Base-by-base conservation (phyloP, 2,113 vertebrate species). In the Stigmatopora argus region DNA sequence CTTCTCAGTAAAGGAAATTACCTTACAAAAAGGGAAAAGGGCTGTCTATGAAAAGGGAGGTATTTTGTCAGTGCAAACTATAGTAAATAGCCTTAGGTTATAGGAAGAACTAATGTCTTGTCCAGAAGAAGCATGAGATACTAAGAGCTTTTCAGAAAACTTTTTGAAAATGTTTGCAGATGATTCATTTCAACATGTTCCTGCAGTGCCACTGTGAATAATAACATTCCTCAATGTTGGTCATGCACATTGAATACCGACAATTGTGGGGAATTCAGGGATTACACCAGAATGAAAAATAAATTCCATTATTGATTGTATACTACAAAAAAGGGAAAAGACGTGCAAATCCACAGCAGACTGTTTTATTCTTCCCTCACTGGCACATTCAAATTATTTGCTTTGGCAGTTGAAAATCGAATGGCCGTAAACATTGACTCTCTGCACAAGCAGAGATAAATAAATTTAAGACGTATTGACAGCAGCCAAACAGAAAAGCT, bases 391-490 rank as follows among this genome's bases (percentile, higher is more conserved):
- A 89, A 85, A 91, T 89, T 82, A 91, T 90, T 89, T 88, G 87
- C 89, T 88, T 90, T 90, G 84, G 52, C 83, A 85, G 84, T 88
- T 70, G 73, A 87, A 90, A 88, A 91, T 92, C 84, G 88, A 90
- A 90, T 77, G 87, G 89, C 86, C 85, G 88, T 92, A 92, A 93
- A 93, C 92, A 83, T 85, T 89, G 88, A 85, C 91, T 95, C 94
- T 92, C 92, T 93, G 92, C 90, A 92, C 84, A 79, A 87, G 78
- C 89, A 71, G 75, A 74, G 84, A 79, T 82, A 87, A 87, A 89
- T 91, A 93, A 87, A 90, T 91, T 89, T 85, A 78, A 78, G 81
- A 67, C 14, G 65, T 86, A 91, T 90, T 90, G 90, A 90, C 90
- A 90, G 83, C 70, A 81, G 83, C 86, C 85, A 88, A 90, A 89